Evolutionary conservation across 2,113 vertebrate genomes (phyloP).

Genomic region (Phyllopteryx taeniolatus): DNA sequence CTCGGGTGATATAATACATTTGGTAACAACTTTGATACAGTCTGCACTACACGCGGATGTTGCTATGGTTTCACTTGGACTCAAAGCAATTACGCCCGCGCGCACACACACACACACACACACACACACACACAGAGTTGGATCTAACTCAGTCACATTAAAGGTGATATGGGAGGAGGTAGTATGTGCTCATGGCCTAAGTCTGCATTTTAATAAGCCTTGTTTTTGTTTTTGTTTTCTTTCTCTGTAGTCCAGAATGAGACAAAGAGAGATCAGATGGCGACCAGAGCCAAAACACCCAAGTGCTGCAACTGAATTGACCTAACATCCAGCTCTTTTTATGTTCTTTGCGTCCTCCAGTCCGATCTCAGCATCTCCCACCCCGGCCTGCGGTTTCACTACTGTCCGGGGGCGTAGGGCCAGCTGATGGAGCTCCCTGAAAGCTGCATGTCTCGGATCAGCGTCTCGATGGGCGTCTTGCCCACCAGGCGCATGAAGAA

Average conservation of each 20-base stretch:
- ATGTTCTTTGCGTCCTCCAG: slow-evolving; percentile 14
- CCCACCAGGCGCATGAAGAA: slow-evolving; percentile 98
- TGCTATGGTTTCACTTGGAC: background rate
- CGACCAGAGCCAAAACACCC: slow-evolving; percentile 23
- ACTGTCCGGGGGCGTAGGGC: slow-evolving; percentile 87
- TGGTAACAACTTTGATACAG: slow-evolving; percentile 23
- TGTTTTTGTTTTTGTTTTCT: slow-evolving; percentile 33
- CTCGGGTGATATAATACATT: slow-evolving; percentile 18
- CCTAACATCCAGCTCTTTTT: slow-evolving; percentile 11
- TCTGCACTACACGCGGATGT: slow-evolving; percentile 6
- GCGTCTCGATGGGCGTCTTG: slow-evolving; percentile 94
- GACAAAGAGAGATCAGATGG: slow-evolving; percentile 34
- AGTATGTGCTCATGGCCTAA: slow-evolving; percentile 55
- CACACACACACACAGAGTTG: slow-evolving; percentile 29
- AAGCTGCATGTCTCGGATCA: slow-evolving; percentile 97
- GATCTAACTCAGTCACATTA: slow-evolving; percentile 50
- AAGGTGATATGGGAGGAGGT: slow-evolving; percentile 60
- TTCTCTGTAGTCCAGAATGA: slow-evolving; percentile 30
- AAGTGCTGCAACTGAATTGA: slow-evolving; percentile 39
- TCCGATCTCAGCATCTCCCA: slow-evolving; percentile 35
- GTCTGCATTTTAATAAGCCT: slow-evolving; percentile 34
- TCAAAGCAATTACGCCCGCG: no score
- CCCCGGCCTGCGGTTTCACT: slow-evolving; percentile 20
- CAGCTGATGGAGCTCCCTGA: slow-evolving; percentile 95
- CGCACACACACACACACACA: background rate